Conservation (phyloP, 2,113 vertebrate genomes). For the Butorides virescens region DNA sequence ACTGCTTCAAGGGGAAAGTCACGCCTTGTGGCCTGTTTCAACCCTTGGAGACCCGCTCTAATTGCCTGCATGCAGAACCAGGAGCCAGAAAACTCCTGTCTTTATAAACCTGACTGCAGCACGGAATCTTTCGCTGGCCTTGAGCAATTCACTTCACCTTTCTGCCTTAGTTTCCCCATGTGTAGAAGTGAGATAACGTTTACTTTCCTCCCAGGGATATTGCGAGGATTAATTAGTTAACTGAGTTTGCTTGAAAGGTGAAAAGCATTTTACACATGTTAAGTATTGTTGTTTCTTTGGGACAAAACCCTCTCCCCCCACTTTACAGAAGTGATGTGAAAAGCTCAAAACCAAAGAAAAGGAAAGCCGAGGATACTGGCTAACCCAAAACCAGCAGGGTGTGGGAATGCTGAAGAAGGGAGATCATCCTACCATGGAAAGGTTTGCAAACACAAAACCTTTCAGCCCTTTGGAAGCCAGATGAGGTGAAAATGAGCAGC, state of each 20-base stretch:
- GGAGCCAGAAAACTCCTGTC: neutral
- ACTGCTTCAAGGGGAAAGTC: neutral
- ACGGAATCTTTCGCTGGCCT: neutral
- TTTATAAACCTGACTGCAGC: neutral
- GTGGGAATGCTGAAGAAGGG: neutral
- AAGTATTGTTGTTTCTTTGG: neutral
- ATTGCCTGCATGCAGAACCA: neutral
- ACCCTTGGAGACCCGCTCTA: neutral
- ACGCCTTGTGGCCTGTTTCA: neutral
- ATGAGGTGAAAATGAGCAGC: neutral
- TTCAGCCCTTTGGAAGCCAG: neutral
- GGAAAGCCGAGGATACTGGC: neutral
- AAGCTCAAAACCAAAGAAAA: neutral
- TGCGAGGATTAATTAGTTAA: conserved; percentile 54
- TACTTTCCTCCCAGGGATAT: conserved; percentile 7
- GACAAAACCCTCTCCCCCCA: neutral
- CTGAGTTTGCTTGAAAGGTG: neutral
- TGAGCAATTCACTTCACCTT: conserved; percentile 21
- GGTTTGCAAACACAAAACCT: neutral
- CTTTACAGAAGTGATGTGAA: neutral
- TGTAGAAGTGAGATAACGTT: conserved; percentile 40
- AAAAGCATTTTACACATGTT: neutral
- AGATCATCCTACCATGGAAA: neutral
- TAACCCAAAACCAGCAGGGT: neutral
- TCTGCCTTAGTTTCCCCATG: conserved; percentile 33